Evolutionary conservation across 2,113 vertebrate species (phyloP).

Genomic region (Tapirus terrestris): DNA sequence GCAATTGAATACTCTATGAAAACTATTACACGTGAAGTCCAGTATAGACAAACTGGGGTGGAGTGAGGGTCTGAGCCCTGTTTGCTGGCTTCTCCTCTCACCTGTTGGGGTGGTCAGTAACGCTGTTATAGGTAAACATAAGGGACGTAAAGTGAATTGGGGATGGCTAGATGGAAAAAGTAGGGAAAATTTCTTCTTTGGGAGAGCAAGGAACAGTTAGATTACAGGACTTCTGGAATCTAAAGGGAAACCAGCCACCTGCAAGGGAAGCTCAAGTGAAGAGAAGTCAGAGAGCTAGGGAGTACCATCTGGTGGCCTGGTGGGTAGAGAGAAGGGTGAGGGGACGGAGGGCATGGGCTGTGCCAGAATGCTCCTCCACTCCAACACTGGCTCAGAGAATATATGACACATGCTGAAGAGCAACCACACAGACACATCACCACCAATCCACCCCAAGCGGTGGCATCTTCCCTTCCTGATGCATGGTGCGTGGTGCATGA

Average conservation of each 20-base stretch:
- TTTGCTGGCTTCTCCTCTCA: slow-evolving; percentile 32
- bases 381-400: neutral
- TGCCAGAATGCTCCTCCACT: neutral
- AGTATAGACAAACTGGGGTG: neutral
- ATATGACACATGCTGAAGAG: neutral
- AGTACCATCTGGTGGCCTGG: neutral
- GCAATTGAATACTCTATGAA: neutral
- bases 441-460: neutral
- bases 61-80: neutral
- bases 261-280: slow-evolving; percentile 42
- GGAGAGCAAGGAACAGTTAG: neutral
- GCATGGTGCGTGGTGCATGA: neutral
- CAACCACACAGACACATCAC: neutral
- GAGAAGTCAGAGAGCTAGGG: neutral
- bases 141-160: neutral
- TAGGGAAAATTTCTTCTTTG: neutral
- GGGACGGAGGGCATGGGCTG: neutral
- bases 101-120: neutral
- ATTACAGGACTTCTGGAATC: slow-evolving; percentile 42
- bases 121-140: neutral
- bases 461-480: neutral
- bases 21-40: neutral
- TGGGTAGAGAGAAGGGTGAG: neutral
- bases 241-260: slow-evolving; percentile 58
- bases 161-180: neutral